Conservation (phyloP, 2,888 invertebrate genomes). For the Drosophila mulleri region DNA sequence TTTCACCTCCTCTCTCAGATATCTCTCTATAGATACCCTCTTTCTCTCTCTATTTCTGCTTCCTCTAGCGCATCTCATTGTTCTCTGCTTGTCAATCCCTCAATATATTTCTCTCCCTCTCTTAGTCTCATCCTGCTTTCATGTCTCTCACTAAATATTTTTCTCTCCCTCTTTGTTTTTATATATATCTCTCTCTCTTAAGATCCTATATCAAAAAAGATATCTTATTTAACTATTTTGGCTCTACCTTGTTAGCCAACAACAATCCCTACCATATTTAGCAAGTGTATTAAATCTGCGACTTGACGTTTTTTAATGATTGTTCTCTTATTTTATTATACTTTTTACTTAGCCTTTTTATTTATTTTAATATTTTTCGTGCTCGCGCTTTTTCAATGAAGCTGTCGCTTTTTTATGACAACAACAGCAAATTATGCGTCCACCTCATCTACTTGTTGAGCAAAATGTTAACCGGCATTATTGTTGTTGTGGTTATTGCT, state of each 20-base stretch:
- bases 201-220: neutral
- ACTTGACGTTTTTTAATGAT: neutral
- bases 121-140: too few species aligned
- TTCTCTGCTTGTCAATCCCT: too few species aligned
- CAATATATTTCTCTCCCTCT: neutral
- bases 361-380: slow-evolving; percentile 3
- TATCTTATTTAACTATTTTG: neutral
- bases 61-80: too few species aligned
- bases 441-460: slow-evolving; percentile 18
- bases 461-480: slow-evolving; percentile 12
- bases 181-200: neutral
- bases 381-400: slow-evolving; percentile 27
- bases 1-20: neutral
- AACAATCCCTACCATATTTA: neutral
- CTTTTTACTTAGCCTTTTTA: slow-evolving; percentile 18
- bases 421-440: slow-evolving; percentile 21
- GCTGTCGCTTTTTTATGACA: slow-evolving; percentile 24
- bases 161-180: too few species aligned
- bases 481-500: slow-evolving; percentile 20
- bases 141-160: neutral
- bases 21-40: too few species aligned
- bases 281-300: neutral
- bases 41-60: neutral
- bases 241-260: neutral
- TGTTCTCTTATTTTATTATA: slow-evolving; percentile 4